A percentile compares a stretch with the other conserved stretches of the same genome.
phyloP scores from a whole-genome alignment of 2,888 invertebrate species.

The Elmis aenea region DNA sequence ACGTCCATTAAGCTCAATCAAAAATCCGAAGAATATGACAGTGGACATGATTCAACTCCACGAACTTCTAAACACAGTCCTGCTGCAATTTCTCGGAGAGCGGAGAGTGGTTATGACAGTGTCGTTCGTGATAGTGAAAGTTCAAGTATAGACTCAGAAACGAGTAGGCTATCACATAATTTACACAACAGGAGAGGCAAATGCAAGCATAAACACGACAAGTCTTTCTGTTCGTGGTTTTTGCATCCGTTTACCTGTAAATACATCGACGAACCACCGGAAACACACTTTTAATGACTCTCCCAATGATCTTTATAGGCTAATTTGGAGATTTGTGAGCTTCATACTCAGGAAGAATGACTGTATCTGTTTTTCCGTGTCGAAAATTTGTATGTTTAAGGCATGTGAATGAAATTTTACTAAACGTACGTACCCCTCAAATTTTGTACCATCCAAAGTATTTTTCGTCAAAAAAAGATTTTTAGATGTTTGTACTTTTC shows the following conservation, averaged over 20 bases:
- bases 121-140: constrained; percentile 85
- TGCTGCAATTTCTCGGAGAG: constrained; percentile 70
- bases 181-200: constrained; percentile 47
- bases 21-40: constrained; percentile 71
- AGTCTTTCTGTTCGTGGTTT: constrained; percentile 71
- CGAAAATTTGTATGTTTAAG: too few species aligned
- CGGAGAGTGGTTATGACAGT: constrained; percentile 89
- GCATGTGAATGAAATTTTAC: too few species aligned
- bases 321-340: constrained; percentile 13
- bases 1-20: constrained; percentile 55
- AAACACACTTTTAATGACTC: constrained; percentile 43
- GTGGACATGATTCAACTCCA: constrained; percentile 79
- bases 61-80: constrained; percentile 77
- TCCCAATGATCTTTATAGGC: constrained; percentile 22
- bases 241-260: constrained; percentile 73
- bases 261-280: constrained; percentile 59
- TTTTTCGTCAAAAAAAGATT: constrained; percentile 15
- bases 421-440: too few species aligned
- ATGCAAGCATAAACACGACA: constrained; percentile 63
- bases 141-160: constrained; percentile 75
- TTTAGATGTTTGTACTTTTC: constrained; percentile 18
- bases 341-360: constrained; percentile 27
- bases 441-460: too few species aligned
- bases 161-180: constrained; percentile 48
- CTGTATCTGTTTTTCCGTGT: constrained; percentile 12